Conservation (phyloP, 2,797 vertebrate species). For the Sciaenops ocellatus region DNA sequence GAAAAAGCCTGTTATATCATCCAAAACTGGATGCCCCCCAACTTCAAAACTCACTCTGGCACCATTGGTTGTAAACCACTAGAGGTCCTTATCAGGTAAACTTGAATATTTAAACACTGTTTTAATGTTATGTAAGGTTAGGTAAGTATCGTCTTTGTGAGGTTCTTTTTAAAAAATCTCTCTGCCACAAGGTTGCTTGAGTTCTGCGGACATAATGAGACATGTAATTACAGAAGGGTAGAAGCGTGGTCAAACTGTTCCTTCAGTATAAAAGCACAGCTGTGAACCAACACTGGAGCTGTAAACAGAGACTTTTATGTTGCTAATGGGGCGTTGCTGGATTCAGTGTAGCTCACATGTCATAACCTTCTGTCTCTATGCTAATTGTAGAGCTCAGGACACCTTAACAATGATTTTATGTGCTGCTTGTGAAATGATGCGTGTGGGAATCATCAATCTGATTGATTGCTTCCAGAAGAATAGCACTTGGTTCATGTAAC, state of each 20-base stretch:
- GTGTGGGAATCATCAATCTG: background rate
- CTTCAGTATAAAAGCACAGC: background rate
- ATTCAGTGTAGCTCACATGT: background rate
- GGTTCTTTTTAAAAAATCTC: background rate
- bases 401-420: background rate
- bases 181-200: background rate
- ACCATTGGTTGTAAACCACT: background rate
- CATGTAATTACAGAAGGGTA: background rate
- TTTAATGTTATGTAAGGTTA: background rate
- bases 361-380: background rate
- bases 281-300: background rate
- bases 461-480: slow-evolving; percentile 9
- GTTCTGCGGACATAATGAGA: background rate
- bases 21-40: too few relatives aligned
- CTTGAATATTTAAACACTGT: background rate
- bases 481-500: slow-evolving; percentile 9
- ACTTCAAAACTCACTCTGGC: too few relatives aligned
- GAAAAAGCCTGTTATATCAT: too few relatives aligned
- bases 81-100: background rate
- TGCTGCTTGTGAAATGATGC: background rate
- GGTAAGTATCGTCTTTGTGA: background rate
- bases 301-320: background rate
- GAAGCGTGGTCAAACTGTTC: background rate
- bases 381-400: background rate
- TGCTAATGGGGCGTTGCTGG: background rate